A percentile compares a stretch with the other conserved stretches of the same genome.
Evolutionary conservation across 2,888 invertebrate species (phyloP).

Genomic region (Cactoblastis cactorum): DNA sequence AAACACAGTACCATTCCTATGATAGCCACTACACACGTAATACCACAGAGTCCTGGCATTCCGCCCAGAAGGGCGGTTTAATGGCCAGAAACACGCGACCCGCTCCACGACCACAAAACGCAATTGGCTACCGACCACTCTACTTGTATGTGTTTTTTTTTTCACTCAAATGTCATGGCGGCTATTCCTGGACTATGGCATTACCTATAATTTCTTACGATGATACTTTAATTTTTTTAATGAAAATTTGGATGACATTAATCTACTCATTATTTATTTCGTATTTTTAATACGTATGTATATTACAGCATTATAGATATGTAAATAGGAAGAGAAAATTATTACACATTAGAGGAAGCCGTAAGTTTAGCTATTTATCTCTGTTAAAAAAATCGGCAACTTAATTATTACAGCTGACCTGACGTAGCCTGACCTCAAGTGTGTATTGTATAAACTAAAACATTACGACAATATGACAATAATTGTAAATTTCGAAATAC

Average conservation of each 20-base stretch:
- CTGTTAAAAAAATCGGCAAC: no score
- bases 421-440: no score
- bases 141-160: slow-evolving; percentile 41
- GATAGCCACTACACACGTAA: slow-evolving; percentile 33
- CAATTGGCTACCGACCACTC: slow-evolving; percentile 63
- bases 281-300: no score
- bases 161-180: slow-evolving; percentile 41
- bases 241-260: no score
- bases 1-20: not conserved
- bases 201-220: no score
- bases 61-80: slow-evolving; percentile 67
- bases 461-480: not conserved
- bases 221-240: not conserved
- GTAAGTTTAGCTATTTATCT: no score
- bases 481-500: not conserved
- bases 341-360: no score
- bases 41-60: slow-evolving; percentile 44
- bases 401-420: no score
- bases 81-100: slow-evolving; percentile 64
- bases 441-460: no score
- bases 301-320: no score
- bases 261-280: not conserved
- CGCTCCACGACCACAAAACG: slow-evolving; percentile 57
- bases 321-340: no score
- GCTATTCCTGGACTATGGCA: slow-evolving; percentile 11